Evolutionary conservation across 64 coral and sea anemone species (phyloP), one percentile per base, ranked within the genome.

Genomic region (Catalaphyllia jardinei): DNA sequence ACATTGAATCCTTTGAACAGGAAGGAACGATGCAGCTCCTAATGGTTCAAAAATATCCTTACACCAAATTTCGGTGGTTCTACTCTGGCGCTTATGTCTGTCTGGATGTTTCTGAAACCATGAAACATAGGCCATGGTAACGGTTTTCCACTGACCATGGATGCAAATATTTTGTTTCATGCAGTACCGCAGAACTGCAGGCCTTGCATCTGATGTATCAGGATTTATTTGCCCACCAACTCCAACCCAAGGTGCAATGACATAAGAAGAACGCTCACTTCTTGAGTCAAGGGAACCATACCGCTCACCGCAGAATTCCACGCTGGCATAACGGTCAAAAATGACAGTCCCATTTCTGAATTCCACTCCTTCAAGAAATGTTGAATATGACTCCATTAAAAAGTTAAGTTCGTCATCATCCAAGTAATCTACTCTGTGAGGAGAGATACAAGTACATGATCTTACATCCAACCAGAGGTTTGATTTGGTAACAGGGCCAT

Each of bases 91-190:
- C 28, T 38, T 75, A 28, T 86, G 50, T 71, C 89, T 72, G 9
- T 75, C 54, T 4, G 52, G 89, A 22, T 92, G 89, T 51, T 76
- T 33, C 55, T 84, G 71, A 55, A 91, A 91, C 89, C 89, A 91
- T 0, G 28, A 18, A 49, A 91, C 81, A 14, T 50, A 18, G 51
- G 89, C 89, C 69, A 91, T 69, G 20, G 77, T 8, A 65, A 79
- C 74, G 10, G 89, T 76, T 35, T 8, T 18, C 27, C 16, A 31
- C 46, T 76, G 51, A 10, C 89, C 89, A 91, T 77, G 51, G 8
- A 91, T 24, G 4, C 22, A 52, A 63, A 86, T 29, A 28, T 91
- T 62, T 16, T 92, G 89, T 46, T 38, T 92, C 6, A 86, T 30
- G 35, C 69, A 92, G 89, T 92, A 86, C 29, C 62, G 18, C 0